These are phyloP conservation scores for Chaitophorus viminalis DNA, from an alignment of 2,888 invertebrate genomes.

Conservation along the genomic window DNA sequence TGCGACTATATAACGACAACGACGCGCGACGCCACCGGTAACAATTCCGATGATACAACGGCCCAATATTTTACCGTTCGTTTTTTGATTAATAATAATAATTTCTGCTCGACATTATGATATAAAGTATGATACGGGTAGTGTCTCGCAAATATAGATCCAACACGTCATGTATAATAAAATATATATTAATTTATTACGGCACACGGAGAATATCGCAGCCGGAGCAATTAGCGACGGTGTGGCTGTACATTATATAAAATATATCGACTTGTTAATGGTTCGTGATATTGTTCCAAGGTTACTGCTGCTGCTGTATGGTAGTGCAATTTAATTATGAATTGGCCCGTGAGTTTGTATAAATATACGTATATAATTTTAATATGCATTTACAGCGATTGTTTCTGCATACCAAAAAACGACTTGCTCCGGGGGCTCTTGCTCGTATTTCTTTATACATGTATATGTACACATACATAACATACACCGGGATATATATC, in stretches of 20 bases:
- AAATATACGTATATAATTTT: neutral
- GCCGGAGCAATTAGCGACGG: slow-evolving; percentile 6
- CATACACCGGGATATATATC: too few relatives aligned
- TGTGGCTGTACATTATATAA: neutral
- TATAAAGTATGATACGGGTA: too few relatives aligned
- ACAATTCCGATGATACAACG: too few relatives aligned
- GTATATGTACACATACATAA: too few relatives aligned
- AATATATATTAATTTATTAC: neutral
- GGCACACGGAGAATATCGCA: neutral
- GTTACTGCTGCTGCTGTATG: neutral
- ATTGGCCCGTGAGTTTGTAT: neutral
- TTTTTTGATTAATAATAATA: too few relatives aligned
- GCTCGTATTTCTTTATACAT: neutral
- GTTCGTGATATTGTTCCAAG: slow-evolving; percentile 21
- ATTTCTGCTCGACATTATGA: too few relatives aligned
- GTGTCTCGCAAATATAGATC: too few relatives aligned
- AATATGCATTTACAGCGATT: neutral
- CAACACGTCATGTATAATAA: neutral
- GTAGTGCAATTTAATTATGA: neutral
- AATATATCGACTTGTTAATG: slow-evolving; percentile 20
- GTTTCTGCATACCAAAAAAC: neutral
- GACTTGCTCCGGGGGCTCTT: slow-evolving; percentile 30
- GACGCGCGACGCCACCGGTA: too few relatives aligned
- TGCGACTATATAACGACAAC: too few relatives aligned
- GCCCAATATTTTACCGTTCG: too few relatives aligned